Base-by-base conservation (phyloP, 2,888 invertebrate genomes). In the Lasioglossum lativentre region DNA sequence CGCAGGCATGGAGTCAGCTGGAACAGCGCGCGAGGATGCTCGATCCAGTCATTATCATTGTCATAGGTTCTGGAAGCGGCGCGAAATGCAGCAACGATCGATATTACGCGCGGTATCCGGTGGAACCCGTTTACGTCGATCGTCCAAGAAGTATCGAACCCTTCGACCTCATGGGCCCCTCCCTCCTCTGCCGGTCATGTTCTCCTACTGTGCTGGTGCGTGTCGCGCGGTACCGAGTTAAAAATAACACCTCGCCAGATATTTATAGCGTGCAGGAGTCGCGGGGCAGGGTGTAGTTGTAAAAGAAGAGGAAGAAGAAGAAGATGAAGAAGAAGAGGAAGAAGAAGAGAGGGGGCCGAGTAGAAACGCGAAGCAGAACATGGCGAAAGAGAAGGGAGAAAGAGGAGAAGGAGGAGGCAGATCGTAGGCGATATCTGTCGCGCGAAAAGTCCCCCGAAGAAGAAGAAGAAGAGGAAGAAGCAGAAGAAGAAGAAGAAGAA, bases 221-320 rank as follows among this genome's bases (percentile, higher is more conserved):
- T 90, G 89, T 90, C 90, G 90, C 86, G 88, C 88, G 85, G 87
- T 85, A 80, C 79, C 77, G 83, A 84, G 92, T 94, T 94, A 94
- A 94, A 94, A 94, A 94, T 94, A 94, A 94, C 94, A 90, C 88
- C 88, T 87, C 84, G 88, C 85, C 83, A 88, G 93, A 91, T 95
- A 94, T 94, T 93, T 93, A 94, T 94, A 94, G 93, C 91, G 78
- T 80, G 80, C 70, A 71, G 10, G 79, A 16, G 73, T 70, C 12
- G 63, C 70, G 63, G 73, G 75, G 80, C 82, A 78, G 68, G 80
- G 77, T 82, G 70, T 5, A n/a, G n/a, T 12, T 40, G 70, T 1
- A 40, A 40, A 40, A 70, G 68, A 81, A 78, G 84, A 78, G 63
- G 80, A 73, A 40, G 86, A 80, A 40, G 75, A 73, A 14, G 40